Evolutionary conservation across 2,797 vertebrate genomes (phyloP).

Genomic region (Urosaurus nigricauda): DNA sequence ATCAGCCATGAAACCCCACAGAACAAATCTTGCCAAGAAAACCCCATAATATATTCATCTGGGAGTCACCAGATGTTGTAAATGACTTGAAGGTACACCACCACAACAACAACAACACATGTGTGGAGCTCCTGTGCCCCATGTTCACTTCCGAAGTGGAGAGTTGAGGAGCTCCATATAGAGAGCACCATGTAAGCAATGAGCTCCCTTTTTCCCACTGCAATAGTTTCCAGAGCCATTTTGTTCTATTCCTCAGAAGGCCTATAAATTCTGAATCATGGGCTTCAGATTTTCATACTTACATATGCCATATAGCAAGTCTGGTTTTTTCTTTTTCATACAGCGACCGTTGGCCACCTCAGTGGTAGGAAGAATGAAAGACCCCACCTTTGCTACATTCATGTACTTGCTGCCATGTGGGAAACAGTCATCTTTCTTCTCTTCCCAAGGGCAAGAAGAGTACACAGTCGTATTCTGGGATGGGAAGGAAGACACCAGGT

Average conservation of each 20-base stretch:
- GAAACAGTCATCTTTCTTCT: slow-evolving; percentile 89
- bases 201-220: neutral
- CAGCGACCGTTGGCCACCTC: slow-evolving; percentile 89
- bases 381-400: slow-evolving; percentile 92
- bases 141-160: neutral
- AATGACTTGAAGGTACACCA: too few relatives aligned
- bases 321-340: slow-evolving; percentile 36
- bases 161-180: neutral
- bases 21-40: too few relatives aligned
- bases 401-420: slow-evolving; percentile 88
- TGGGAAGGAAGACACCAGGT: slow-evolving; percentile 89
- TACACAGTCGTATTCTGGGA: slow-evolving; percentile 92
- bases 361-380: slow-evolving; percentile 91
- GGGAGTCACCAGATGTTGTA: too few relatives aligned
- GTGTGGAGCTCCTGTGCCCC: neutral
- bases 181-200: neutral
- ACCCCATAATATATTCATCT: too few relatives aligned
- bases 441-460: slow-evolving; percentile 88
- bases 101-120: too few relatives aligned
- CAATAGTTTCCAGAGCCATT: neutral
- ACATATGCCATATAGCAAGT: neutral
- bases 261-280: neutral
- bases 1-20: too few relatives aligned
- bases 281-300: neutral
- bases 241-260: neutral